phyloP scores from a whole-genome alignment of 2,888 invertebrate genomes.

The Meloe dianella region DNA sequence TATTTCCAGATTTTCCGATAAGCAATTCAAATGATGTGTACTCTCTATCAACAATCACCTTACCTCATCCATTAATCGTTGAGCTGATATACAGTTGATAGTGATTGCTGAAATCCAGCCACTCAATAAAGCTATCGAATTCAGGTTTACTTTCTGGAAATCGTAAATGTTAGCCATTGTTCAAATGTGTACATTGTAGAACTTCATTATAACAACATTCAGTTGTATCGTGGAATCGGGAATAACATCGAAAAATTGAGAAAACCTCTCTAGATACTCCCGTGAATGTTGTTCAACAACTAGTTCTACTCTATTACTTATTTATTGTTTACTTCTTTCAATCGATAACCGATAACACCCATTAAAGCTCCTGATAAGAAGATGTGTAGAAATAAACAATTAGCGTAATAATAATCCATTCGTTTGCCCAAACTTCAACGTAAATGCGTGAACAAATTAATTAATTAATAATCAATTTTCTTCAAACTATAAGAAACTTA shows the following conservation, averaged over 20 bases:
- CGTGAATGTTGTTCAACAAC: not conserved
- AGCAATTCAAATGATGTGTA: too few relatives aligned
- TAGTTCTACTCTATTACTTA: not conserved
- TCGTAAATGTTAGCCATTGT: not conserved
- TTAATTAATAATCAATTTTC: too few relatives aligned
- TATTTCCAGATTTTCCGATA: too few relatives aligned
- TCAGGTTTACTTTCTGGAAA: conserved; percentile 16
- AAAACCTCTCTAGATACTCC: too few relatives aligned
- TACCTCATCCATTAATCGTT: conserved; percentile 17
- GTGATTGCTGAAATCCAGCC: conserved; percentile 19
- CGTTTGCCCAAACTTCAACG: conserved; percentile 12
- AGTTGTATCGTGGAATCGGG: too few relatives aligned
- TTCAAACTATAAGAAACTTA: not conserved
- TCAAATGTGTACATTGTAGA: not conserved
- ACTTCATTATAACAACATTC: not conserved
- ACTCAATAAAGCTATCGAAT: conserved; percentile 17
- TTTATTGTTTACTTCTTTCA: conserved; percentile 13
- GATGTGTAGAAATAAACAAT: conserved; percentile 20
- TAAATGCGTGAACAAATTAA: too few relatives aligned
- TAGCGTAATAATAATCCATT: conserved; percentile 16
- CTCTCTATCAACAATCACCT: not conserved
- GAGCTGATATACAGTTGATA: conserved; percentile 18
- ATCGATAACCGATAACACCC: conserved; percentile 20
- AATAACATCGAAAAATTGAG: too few relatives aligned
- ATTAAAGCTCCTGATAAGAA: conserved; percentile 20